Evolutionary conservation across 1,140 invertebrate genomes (phyloP).

Genomic region (Brachionus manjavacas): DNA sequence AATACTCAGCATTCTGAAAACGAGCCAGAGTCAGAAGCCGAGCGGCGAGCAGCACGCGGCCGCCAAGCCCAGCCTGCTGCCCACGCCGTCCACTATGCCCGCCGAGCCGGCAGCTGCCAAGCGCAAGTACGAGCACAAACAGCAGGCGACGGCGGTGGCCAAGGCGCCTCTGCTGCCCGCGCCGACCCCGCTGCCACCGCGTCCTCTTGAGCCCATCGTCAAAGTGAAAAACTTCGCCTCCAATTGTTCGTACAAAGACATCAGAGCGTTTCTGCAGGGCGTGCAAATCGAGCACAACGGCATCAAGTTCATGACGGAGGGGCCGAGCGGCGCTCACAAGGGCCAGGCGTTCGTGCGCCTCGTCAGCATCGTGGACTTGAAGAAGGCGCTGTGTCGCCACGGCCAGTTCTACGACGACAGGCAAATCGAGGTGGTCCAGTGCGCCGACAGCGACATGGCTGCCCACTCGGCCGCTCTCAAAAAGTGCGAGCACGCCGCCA

Average conservation of each 20-base stretch:
- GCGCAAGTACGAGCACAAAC: not conserved
- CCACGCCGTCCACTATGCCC: not conserved
- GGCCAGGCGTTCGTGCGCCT: conserved; percentile 77
- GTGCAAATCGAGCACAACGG: conserved; percentile 73
- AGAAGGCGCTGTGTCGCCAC: conserved; percentile 65
- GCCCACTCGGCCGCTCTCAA: too few species aligned
- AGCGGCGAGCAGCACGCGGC: too few species aligned
- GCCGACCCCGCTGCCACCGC: not conserved
- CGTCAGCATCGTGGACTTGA: conserved; percentile 63
- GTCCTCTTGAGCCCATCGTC: not conserved
- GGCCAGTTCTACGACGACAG: conserved; percentile 50
- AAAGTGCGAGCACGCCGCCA: too few species aligned
- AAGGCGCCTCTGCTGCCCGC: not conserved
- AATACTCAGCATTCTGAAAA: not conserved
- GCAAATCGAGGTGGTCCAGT: conserved; percentile 47
- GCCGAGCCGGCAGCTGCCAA: not conserved
- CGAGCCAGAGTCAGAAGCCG: not conserved
- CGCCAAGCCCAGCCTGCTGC: not conserved
- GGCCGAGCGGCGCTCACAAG: conserved; percentile 61
- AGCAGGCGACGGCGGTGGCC: not conserved
- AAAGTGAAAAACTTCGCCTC: conserved; percentile 47
- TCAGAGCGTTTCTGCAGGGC: conserved; percentile 73
- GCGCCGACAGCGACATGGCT: not conserved
- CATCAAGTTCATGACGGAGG: conserved; percentile 76
- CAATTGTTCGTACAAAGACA: conserved; percentile 61